These are phyloP conservation scores for Neodon shergylaensis DNA, from an alignment of 2,113 vertebrate genomes.

Conservation along the genomic window DNA sequence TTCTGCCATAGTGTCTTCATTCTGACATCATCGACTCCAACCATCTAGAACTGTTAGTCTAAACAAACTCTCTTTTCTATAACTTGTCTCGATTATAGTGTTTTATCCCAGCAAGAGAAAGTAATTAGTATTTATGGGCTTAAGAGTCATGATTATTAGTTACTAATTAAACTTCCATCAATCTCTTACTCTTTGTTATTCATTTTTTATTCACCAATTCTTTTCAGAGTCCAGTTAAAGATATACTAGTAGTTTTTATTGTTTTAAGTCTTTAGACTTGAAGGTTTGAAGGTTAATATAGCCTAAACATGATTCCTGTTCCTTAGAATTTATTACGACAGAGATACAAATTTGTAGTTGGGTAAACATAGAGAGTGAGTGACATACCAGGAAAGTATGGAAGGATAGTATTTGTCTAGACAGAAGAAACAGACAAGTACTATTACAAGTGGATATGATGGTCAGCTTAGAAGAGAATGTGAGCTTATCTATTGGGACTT, in stretches of 20 bases:
- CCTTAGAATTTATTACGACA: not conserved
- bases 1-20: not conserved
- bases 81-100: not conserved
- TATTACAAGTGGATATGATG: not conserved
- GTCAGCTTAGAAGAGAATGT: not conserved
- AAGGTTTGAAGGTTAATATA: not conserved
- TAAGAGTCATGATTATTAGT: not conserved
- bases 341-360: not conserved
- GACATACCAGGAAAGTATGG: not conserved
- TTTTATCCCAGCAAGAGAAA: not conserved
- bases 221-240: not conserved
- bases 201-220: not conserved
- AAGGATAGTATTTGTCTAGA: not conserved
- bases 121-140: not conserved
- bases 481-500: not conserved
- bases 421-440: not conserved
- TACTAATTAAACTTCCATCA: not conserved
- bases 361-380: not conserved
- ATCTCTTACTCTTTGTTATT: not conserved
- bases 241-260: not conserved
- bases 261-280: not conserved
- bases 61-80: not conserved
- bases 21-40: not conserved
- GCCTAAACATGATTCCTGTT: fast-evolving
- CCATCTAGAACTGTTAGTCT: not conserved